Evolutionary conservation across 2,888 invertebrate species (phyloP).

Genomic region (Drosophila anomalata): DNA sequence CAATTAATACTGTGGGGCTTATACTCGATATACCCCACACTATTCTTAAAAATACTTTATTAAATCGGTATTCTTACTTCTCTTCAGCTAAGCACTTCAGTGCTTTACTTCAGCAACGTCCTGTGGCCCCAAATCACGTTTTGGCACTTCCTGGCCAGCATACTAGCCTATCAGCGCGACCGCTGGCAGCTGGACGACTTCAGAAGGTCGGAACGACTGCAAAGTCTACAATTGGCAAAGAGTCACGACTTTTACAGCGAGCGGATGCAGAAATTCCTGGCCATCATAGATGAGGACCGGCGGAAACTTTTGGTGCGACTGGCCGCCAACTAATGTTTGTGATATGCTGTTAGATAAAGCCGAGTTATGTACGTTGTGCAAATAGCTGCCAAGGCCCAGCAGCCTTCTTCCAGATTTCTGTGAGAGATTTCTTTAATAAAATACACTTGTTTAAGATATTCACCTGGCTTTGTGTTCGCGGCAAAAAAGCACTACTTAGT

Average conservation of each 20-base stretch:
- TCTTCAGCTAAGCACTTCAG: slow-evolving; percentile 88
- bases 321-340: slow-evolving; percentile 41
- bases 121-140: slow-evolving; percentile 98
- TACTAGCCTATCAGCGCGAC: slow-evolving; percentile 92
- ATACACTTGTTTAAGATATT: slow-evolving; percentile 7
- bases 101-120: slow-evolving; percentile 93
- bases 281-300: slow-evolving; percentile 68
- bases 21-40: too few species aligned
- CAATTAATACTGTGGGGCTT: too few species aligned
- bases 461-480: slow-evolving; percentile 2
- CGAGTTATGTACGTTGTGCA: slow-evolving; percentile 4
- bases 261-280: slow-evolving; percentile 74
- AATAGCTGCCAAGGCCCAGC: slow-evolving; percentile 5
- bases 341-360: slow-evolving; percentile 20
- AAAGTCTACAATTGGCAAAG: slow-evolving; percentile 58
- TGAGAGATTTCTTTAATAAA: slow-evolving; percentile 1
- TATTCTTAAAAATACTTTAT: background rate
- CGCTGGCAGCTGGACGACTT: slow-evolving; percentile 55
- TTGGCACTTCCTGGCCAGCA: slow-evolving; percentile 94
- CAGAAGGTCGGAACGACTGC: slow-evolving; percentile 49
- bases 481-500: slow-evolving; percentile 6
- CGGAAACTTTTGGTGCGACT: slow-evolving; percentile 65
- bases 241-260: slow-evolving; percentile 62
- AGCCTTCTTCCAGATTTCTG: background rate
- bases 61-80: slow-evolving; percentile 40